phyloP scores from a whole-genome alignment of 2,113 vertebrate species.

The Brachyhypopomus gauderio region DNA sequence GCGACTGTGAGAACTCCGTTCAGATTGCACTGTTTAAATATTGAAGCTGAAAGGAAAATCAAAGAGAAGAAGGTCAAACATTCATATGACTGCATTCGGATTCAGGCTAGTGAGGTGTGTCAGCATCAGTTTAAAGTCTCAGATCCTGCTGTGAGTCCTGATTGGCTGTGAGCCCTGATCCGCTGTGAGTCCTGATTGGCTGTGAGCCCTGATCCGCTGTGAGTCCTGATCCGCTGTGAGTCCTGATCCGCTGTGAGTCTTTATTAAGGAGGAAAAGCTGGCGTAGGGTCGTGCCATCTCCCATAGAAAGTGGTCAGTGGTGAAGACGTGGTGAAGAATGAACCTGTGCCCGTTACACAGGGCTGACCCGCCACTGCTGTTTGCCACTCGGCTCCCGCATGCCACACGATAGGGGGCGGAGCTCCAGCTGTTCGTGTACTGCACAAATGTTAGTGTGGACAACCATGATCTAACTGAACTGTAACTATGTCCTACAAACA shows the following conservation, averaged over 20 bases:
- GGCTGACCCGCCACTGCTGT: background rate
- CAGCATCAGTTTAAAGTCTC: background rate
- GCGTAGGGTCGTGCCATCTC: background rate
- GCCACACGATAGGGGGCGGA: background rate
- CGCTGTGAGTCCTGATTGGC: background rate
- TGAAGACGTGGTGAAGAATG: background rate
- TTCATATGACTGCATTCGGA: slow-evolving; percentile 5
- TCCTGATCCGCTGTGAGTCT: too few relatives aligned
- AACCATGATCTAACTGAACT: background rate
- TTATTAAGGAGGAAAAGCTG: slow-evolving; percentile 10
- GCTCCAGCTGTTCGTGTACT: background rate
- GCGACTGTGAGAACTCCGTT: background rate
- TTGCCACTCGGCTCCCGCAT: background rate
- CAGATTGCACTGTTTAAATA: slow-evolving; percentile 5
- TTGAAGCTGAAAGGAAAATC: background rate
- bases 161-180: background rate
- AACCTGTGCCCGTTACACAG: background rate
- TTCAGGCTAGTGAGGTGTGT: background rate
- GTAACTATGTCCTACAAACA: background rate
- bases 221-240: too few relatives aligned
- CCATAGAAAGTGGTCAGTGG: background rate
- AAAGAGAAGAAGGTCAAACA: slow-evolving; percentile 12
- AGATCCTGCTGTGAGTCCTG: background rate
- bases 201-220: background rate
- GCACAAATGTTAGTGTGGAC: background rate